Evolutionary conservation across 2,113 vertebrate genomes (phyloP), one percentile per base, ranked within the genome.

Genomic region (Lepus europaeus): DNA sequence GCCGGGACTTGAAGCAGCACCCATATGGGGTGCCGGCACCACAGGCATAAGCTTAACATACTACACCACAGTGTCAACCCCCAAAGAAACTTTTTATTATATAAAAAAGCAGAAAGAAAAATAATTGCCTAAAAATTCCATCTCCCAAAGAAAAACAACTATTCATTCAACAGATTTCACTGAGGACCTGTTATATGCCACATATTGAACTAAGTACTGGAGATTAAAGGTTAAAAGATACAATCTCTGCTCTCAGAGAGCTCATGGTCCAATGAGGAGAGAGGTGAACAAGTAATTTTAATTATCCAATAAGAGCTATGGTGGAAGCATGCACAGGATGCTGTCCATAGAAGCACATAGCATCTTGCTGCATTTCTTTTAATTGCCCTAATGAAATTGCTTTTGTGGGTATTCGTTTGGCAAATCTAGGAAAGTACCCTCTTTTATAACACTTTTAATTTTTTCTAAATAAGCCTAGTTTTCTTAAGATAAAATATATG

Each of bases 381-480:
- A 84, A 72, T 13, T 72, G 36, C 36, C 53, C 6, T 16, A 83
- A 63, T 36, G n/a, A 74, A 79, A 66, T 56, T 76, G 68, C 31
- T 69, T 49, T 78, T 73, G 87, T 33, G 61, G 80, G 63, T 33
- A 59, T 91, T 87, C 33, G 27, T 79, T 78, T 93, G 74, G 19
- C 39, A 70, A 70, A 63, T 94, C 91, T 86, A 66, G 53, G 70
- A 89, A 90, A 84, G 25, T 1, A 63, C 27, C 74, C 69, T 73
- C 22, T 91, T 94, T 93, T 92, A 88, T 78, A 85, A 83, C 0
- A 27, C 85, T 33, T 59, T 88, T 91, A 95, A 36, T 92, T 78
- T 69, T 95, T 95, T 94, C 31, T 78, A 89, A 69, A 89, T 94
- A 83, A 82, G 90, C 63, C 14, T 96, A 90, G 29, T 73, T 89